phyloP scores from a whole-genome alignment of 2,113 vertebrate genomes.

The Myiagra hebetior region DNA sequence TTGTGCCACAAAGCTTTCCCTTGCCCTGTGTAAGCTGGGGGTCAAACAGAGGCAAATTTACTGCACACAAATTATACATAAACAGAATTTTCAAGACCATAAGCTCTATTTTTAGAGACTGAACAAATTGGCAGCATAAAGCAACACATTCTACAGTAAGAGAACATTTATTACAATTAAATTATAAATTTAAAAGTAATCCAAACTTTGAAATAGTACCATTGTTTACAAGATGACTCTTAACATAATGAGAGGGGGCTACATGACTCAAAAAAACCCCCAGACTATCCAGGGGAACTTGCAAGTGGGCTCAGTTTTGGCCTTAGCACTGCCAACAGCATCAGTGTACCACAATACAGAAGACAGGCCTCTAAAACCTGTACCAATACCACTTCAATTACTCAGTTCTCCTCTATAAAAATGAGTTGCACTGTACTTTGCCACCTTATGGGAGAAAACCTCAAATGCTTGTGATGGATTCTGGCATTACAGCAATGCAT shows the following conservation, averaged over 20 bases:
- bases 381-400: background rate
- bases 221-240: background rate
- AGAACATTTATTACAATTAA: background rate
- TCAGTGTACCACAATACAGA: accelerated
- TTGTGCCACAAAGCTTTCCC: background rate
- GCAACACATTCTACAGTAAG: background rate
- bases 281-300: background rate
- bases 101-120: background rate
- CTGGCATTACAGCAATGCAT: accelerated
- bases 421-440: accelerated
- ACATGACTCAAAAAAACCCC: background rate
- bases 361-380: background rate
- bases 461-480: background rate
- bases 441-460: background rate
- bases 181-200: background rate
- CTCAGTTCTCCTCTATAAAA: background rate
- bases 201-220: background rate
- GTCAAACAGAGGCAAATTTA: background rate
- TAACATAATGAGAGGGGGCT: background rate
- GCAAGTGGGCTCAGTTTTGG: background rate
- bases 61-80: background rate
- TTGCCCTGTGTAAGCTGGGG: background rate
- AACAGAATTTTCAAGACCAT: background rate
- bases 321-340: background rate
- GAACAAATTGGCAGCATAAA: background rate